A percentile compares a stretch with the other conserved stretches of the same genome.
Evolutionary conservation across 2,113 vertebrate genomes (phyloP).

Genomic region (Seriola aureovittata): DNA sequence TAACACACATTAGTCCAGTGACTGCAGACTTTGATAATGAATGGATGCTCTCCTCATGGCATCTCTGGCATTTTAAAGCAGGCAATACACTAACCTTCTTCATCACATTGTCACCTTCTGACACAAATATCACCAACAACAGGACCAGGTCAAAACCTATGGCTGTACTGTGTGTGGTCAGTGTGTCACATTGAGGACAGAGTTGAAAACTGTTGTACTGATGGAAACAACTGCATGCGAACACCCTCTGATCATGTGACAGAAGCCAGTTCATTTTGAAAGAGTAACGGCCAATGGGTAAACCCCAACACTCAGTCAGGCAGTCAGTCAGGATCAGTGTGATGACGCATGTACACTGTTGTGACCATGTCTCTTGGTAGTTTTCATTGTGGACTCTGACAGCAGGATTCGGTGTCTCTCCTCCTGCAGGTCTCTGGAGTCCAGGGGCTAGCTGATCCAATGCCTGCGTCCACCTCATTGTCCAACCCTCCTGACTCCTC

Average conservation of each 20-base stretch:
- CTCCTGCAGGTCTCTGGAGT: constrained; percentile 82
- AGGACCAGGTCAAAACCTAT: too few species aligned
- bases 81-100: not conserved
- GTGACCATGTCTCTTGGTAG: not conserved
- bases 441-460: constrained; percentile 74
- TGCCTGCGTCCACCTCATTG: constrained; percentile 27
- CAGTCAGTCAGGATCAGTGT: not conserved
- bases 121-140: not conserved
- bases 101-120: not conserved
- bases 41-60: too few species aligned
- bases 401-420: not conserved
- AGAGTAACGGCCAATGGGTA: too few species aligned
- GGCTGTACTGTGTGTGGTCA: too few species aligned
- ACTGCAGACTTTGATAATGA: too few species aligned
- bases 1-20: not conserved
- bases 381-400: not conserved
- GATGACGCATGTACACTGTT: not conserved
- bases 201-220: too few species aligned
- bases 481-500: constrained; percentile 43
- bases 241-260: too few species aligned
- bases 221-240: too few species aligned
- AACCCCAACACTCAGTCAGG: too few species aligned
- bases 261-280: too few species aligned
- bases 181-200: too few species aligned
- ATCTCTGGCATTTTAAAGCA: not conserved